Evolutionary conservation across 2,113 vertebrate genomes (phyloP).

Genomic region (Pseudorectes ferrugineus): DNA sequence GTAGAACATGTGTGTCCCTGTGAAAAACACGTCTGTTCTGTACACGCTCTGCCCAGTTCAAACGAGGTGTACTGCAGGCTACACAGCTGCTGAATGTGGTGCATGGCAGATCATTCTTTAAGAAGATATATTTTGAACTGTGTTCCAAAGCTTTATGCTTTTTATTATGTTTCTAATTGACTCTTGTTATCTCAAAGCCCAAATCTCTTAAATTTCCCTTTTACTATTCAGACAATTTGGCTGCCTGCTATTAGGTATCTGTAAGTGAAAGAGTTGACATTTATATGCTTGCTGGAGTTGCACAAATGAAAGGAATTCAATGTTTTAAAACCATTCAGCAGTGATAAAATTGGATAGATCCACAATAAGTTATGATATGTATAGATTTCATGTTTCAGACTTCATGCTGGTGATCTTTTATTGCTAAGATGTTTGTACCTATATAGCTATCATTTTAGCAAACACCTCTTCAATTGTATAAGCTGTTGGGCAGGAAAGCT

Average conservation of each 20-base stretch:
- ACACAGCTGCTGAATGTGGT: not conserved
- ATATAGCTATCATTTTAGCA: not conserved
- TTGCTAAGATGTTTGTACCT: not conserved
- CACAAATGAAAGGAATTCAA: not conserved
- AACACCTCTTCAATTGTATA: not conserved
- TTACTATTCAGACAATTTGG: not conserved
- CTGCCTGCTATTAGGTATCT: constrained; percentile 8
- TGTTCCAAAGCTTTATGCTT: not conserved
- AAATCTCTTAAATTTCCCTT: not conserved
- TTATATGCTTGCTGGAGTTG: not conserved
- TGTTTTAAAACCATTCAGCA: not conserved
- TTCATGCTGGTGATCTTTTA: not conserved
- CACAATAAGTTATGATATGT: not conserved
- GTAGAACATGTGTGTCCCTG: not conserved
- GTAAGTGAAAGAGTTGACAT: constrained; percentile 1
- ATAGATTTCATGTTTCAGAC: not conserved
- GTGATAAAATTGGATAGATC: not conserved
- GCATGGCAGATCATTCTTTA: not conserved
- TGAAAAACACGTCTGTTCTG: not conserved
- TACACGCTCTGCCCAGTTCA: not conserved
- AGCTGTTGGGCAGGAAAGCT: not conserved
- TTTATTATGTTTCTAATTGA: constrained; percentile 20
- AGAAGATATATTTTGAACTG: not conserved
- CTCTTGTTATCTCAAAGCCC: not conserved
- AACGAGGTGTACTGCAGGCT: not conserved